Percentiles rank a stretch among this genome's conserved stretches.
Conservation (phyloP, 2,888 invertebrate species). For the Alitta virens region DNA sequence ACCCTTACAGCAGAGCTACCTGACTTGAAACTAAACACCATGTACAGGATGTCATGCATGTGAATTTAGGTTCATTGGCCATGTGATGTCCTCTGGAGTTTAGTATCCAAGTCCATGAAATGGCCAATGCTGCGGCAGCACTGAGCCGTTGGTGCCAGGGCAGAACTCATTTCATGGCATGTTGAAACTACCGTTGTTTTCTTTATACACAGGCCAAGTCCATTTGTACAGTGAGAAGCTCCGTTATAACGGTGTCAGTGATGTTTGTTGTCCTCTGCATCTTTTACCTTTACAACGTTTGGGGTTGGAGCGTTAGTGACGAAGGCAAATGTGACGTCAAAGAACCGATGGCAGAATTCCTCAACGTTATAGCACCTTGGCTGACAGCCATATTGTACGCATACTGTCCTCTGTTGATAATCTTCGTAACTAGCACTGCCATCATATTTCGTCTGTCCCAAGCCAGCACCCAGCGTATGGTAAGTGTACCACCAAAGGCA, state of each 20-base stretch:
- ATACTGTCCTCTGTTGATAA: slow-evolving; percentile 15
- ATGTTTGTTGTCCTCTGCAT: slow-evolving; percentile 2
- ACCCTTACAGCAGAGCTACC: no score
- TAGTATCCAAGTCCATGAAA: no score
- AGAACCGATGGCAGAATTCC: slow-evolving; percentile 1
- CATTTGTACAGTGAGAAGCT: slow-evolving; percentile 3
- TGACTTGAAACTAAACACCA: no score
- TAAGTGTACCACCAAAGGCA: no score
- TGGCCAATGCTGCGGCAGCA: no score
- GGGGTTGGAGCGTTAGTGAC: slow-evolving; percentile 10
- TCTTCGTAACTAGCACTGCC: slow-evolving; percentile 9
- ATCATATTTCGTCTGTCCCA: slow-evolving; percentile 11
- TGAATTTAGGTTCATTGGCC: no score
- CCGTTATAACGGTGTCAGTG: not conserved
- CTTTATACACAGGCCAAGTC: slow-evolving; percentile 7
- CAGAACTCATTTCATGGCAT: no score
- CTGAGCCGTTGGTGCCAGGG: no score
- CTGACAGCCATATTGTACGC: slow-evolving; percentile 16
- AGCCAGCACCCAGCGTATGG: no score
- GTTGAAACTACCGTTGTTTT: no score
- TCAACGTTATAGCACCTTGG: slow-evolving; percentile 16
- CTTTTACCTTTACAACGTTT: slow-evolving; percentile 15
- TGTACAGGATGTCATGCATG: no score
- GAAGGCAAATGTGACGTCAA: slow-evolving; percentile 2
- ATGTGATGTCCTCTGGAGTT: no score